Evolutionary conservation across 2,113 vertebrate genomes (phyloP).

Genomic region (Thymallus thymallus): DNA sequence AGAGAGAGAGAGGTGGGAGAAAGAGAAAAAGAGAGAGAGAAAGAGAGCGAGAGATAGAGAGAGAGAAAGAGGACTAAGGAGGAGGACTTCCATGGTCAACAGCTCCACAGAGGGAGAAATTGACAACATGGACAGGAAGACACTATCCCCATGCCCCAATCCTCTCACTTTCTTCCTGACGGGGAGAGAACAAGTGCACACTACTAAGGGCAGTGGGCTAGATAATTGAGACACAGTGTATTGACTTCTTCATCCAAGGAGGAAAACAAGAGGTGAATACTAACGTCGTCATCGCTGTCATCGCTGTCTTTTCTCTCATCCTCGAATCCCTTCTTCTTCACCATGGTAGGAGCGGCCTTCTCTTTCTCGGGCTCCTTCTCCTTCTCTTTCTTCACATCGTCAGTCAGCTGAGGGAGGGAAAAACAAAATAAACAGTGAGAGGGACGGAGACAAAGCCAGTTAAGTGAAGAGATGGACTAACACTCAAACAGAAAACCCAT

Average conservation of each 20-base stretch:
- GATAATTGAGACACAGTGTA: background rate
- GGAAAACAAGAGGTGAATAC: background rate
- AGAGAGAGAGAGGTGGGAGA: background rate
- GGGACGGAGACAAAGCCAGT: background rate
- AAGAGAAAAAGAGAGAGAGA: background rate
- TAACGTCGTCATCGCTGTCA: slow-evolving; percentile 81
- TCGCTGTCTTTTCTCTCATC: slow-evolving; percentile 85
- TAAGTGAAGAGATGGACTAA: background rate
- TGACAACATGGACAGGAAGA: no score
- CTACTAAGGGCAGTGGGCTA: no score
- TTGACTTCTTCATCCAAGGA: background rate
- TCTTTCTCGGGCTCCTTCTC: slow-evolving; percentile 89
- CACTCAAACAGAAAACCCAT: no score
- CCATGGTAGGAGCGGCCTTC: slow-evolving; percentile 75
- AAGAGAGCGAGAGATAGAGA: no score
- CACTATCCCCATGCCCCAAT: no score
- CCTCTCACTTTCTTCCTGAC: no score
- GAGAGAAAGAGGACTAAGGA: background rate
- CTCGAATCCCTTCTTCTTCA: slow-evolving; percentile 87
- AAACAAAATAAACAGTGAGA: accelerated
- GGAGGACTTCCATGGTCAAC: no score
- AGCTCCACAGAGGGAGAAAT: no score
- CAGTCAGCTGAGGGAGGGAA: slow-evolving; percentile 74
- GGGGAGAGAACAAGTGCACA: no score
- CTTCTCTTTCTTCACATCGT: slow-evolving; percentile 91